Conservation (phyloP, 2,888 invertebrate genomes). For the Pomacea canaliculata region DNA sequence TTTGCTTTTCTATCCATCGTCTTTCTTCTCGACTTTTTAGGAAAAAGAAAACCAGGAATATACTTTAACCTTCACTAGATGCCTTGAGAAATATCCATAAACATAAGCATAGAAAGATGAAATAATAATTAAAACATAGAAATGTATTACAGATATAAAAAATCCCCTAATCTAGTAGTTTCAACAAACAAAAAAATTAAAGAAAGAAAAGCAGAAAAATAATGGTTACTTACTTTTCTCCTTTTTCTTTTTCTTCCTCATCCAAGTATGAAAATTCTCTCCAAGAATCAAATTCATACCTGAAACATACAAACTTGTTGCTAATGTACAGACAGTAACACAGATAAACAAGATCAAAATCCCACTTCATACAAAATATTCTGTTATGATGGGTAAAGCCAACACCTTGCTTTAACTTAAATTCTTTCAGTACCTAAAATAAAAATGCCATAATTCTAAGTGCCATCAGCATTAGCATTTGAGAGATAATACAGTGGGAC, state of each 20-base stretch:
- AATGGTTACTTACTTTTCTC: constrained; percentile 79
- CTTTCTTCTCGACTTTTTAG: constrained; percentile 84
- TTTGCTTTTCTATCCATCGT: constrained; percentile 98
- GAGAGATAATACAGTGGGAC: too few relatives aligned
- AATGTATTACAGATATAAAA: too few relatives aligned
- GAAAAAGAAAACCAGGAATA: neutral
- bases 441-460: too few relatives aligned
- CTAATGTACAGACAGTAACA: neutral
- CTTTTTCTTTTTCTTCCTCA: constrained; percentile 98
- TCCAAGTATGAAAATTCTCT: constrained; percentile 98
- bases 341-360: neutral
- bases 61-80: neutral
- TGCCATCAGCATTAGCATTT: too few relatives aligned
- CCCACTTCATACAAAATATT: neutral
- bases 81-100: too few relatives aligned
- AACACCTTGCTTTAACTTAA: too few relatives aligned
- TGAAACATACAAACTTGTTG: constrained; percentile 38
- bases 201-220: neutral
- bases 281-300: constrained; percentile 95
- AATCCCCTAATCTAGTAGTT: too few relatives aligned
- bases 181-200: too few relatives aligned
- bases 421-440: too few relatives aligned
- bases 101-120: too few relatives aligned
- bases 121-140: too few relatives aligned
- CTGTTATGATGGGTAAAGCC: too few relatives aligned